Base-by-base conservation (phyloP, 2,797 vertebrate genomes). In the Mus minutoides region DNA sequence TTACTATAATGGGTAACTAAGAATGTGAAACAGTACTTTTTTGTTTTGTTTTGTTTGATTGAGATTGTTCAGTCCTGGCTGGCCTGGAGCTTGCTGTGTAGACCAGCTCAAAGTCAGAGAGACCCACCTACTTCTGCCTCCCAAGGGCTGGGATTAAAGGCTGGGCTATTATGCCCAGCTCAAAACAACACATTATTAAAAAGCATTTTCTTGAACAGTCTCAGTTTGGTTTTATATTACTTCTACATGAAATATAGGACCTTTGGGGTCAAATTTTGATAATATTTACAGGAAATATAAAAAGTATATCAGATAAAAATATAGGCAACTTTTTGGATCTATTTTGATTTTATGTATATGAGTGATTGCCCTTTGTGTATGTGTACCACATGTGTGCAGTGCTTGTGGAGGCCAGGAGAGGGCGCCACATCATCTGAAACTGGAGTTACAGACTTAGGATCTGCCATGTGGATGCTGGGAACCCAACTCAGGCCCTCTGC, bases 141-240 rank as follows among this genome's bases (percentile, higher is more conserved):
- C 43, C 11, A 67, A 67, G 31, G 43, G 43, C 62, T 69, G 31
- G 43, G 12, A 49, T 85, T 67, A 49, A 85, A 85, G 60, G 31
- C 31, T 85, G 43, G 14, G 83, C 62, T 21, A 85, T 22, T 31
- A 69, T 67, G 37, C 58, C 8, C 43, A n/a, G 31, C 62, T 49
- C 43, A 69, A 46, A 69, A 85, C 6, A n/a, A 43, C n/a, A 37
- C 7, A n/a, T 90, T 67, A 26, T 90, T 67, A 31, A 77, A 64
- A 85, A 91, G 21, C 40, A 60, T 94, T 64, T 94, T 90, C 88
- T 78, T 37, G 71, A 86, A 88, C 58, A 75, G 17, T 46, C 86
- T 90, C 76, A 56, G 56, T 67, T 73, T 89, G 67, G 14, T 90
- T 92, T 92, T 49, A 60, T 34, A 67, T 90, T 67, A 80, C 83